phyloP scores from a whole-genome alignment of 2,797 vertebrate genomes.

The Microchirus variegatus region DNA sequence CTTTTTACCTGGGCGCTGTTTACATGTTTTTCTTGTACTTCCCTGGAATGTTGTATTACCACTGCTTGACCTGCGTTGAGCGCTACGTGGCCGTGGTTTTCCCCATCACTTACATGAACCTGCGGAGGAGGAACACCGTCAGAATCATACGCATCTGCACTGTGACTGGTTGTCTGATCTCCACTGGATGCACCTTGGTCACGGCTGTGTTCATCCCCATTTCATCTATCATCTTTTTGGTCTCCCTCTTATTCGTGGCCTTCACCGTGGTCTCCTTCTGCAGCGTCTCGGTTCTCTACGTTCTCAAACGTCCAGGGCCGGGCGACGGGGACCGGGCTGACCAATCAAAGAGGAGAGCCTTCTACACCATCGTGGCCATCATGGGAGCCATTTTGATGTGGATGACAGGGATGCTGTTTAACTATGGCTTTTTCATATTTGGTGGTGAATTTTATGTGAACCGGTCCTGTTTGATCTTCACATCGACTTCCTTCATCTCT shows the following conservation, averaged over 20 bases:
- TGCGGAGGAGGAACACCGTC: slow-evolving; percentile 8
- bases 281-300: slow-evolving; percentile 27
- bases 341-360: slow-evolving; percentile 22
- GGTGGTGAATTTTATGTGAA: no score
- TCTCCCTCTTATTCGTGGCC: not conserved
- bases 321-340: slow-evolving; percentile 16
- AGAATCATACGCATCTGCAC: slow-evolving; percentile 12
- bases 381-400: slow-evolving; percentile 3
- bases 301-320: slow-evolving; percentile 30
- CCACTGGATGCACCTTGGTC: not conserved
- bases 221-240: not conserved
- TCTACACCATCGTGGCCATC: slow-evolving; percentile 24
- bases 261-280: slow-evolving; percentile 8
- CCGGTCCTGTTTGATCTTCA: not conserved
- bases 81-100: slow-evolving; percentile 51
- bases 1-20: no score
- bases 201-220: not conserved
- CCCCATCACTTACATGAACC: slow-evolving; percentile 40
- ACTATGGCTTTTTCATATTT: accelerated
- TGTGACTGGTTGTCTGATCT: slow-evolving; percentile 2
- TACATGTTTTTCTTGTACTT: no score
- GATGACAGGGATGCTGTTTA: not conserved
- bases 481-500: not conserved
- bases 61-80: slow-evolving; percentile 49
- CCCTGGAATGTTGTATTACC: slow-evolving; percentile 22